A percentile compares a stretch with the other conserved stretches of the same genome.
Conservation (phyloP, 1,140 invertebrate species). For the Trichonephila clavata region DNA sequence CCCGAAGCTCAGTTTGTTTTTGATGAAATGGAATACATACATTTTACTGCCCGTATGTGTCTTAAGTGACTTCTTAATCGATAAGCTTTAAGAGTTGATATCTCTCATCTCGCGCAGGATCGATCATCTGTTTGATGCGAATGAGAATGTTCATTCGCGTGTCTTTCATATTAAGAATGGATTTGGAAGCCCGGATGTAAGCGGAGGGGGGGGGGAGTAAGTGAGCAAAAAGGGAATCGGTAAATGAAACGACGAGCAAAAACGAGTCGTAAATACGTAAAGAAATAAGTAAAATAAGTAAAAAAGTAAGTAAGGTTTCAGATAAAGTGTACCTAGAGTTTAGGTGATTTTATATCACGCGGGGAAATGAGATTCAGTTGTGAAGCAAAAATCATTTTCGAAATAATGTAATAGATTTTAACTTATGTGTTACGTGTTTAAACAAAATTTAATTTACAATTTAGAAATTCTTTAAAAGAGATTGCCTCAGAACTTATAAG, state of each 20-base stretch:
- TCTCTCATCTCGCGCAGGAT: constrained; percentile 11
- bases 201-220: background rate
- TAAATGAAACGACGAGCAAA: background rate
- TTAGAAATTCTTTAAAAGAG: too few species aligned
- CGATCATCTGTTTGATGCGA: constrained; percentile 44
- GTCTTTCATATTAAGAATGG: constrained; percentile 22
- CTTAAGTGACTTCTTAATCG: constrained; percentile 75
- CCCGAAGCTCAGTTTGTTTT: constrained; percentile 65
- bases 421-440: too few species aligned
- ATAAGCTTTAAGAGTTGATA: constrained; percentile 59
- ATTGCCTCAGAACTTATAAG: too few species aligned
- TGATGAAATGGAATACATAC: constrained; percentile 74
- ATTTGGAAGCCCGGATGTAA: background rate
- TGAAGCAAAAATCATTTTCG: too few species aligned
- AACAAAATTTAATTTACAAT: too few species aligned
- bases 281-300: too few species aligned
- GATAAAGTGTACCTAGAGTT: too few species aligned
- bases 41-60: constrained; percentile 44
- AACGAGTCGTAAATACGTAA: background rate
- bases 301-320: too few species aligned
- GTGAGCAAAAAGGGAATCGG: background rate
- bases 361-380: too few species aligned
- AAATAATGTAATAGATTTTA: too few species aligned
- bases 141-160: background rate
- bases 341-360: too few species aligned